These are phyloP conservation scores for Synergus itoensis DNA, from an alignment of 2,888 invertebrate species.

Conservation along the genomic window DNA sequence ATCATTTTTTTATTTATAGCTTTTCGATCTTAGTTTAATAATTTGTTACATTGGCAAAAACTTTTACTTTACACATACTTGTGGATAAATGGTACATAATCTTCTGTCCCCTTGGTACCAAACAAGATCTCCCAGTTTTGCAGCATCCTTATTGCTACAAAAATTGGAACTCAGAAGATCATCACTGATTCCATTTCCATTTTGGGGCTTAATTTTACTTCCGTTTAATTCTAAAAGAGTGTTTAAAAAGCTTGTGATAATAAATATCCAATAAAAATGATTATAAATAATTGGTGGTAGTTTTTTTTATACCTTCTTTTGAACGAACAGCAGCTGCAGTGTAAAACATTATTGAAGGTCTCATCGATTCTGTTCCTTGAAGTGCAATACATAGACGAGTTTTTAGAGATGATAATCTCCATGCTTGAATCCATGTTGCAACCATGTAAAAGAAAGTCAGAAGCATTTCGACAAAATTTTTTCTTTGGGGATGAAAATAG, in stretches of 20 bases:
- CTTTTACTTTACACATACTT: constrained; percentile 76
- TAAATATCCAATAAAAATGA: neutral
- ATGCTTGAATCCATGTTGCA: constrained; percentile 90
- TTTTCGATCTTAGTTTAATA: neutral
- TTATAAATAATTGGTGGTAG: neutral
- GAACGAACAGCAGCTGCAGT: constrained; percentile 59
- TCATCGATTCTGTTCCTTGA: constrained; percentile 58
- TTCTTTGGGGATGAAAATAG: neutral
- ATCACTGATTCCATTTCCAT: constrained; percentile 49
- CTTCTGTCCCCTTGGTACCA: constrained; percentile 80
- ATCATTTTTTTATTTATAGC: constrained; percentile 12
- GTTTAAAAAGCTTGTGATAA: too few species aligned
- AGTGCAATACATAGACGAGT: constrained; percentile 81
- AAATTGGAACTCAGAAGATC: constrained; percentile 79
- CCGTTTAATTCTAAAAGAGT: constrained; percentile 48
- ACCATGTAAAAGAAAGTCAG: constrained; percentile 91
- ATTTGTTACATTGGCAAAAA: constrained; percentile 36
- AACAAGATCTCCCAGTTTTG: constrained; percentile 83
- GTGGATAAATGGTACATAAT: constrained; percentile 81
- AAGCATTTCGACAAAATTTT: constrained; percentile 80
- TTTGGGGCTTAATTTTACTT: constrained; percentile 53
- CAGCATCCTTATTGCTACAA: constrained; percentile 80
- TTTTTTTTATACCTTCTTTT: constrained; percentile 65
- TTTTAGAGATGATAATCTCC: constrained; percentile 86
- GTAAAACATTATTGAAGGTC: constrained; percentile 70